Base-by-base conservation (phyloP, 2,888 invertebrate species). In the Catocala fraxini region DNA sequence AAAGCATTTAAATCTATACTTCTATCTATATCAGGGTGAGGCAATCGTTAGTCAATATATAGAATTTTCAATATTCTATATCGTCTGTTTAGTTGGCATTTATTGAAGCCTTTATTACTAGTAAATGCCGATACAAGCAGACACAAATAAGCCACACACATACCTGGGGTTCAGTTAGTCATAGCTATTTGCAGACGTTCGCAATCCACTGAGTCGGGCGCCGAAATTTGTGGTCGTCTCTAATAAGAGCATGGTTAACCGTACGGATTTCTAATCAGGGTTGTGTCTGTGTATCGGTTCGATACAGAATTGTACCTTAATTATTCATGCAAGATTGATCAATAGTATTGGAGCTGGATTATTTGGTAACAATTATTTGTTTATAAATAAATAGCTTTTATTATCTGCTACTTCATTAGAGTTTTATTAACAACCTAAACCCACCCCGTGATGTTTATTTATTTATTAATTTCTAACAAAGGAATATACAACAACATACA, bases 241-340 rank as follows among this genome's bases (percentile, higher is more conserved):
- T 73, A 76, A 73, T 70, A 73, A 63, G 63, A 63, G 53, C 53
- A 15, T 52, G 75, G 71, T 69, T 63, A 63, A 59, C 71, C 71
- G 64, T 56, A 59, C 59, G 58, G 68, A 64, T 71, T 76, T 76
- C 68, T 69, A 75, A 75, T 69, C 69, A 73, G 63, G 6, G 45
- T 4, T 61, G 25, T 41, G 45, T 47, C 15, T n/a, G 41, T 39
- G 41, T 64, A 62, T 62, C 56, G 56, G 49, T 55, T 62, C 10
- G 11, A 13, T 54, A 59, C 59, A 35, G 48, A 59, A 54, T 70
- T 41, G 7, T 4, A 39, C 46, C 9, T 65, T 10, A 48, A 59
- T 55, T 70, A 56, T 59, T 51, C 25, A 42, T 35, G 2, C 15
- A 51, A 33, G 48, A 12, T 39, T 13, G 43, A 25, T 25, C 25